Base-by-base conservation (phyloP, 1,140 invertebrate genomes). In the Anastrepha obliqua region DNA sequence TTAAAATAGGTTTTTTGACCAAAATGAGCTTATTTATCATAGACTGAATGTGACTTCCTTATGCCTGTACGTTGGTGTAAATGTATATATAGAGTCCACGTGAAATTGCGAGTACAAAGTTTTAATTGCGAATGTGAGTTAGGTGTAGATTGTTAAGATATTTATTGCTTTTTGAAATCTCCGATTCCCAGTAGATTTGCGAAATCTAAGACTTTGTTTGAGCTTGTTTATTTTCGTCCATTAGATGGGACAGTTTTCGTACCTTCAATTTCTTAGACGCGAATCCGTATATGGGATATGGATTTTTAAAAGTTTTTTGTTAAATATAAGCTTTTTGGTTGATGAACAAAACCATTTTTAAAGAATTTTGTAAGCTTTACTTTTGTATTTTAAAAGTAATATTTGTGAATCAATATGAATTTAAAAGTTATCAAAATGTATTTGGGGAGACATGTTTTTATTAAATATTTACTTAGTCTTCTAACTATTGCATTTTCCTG, bases 241-340 rank as follows among this genome's bases (percentile, higher is more conserved):
- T 42, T 39, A 6, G 1, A 11, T 0, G 29, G 9, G 29, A 39
- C 9, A 42, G 11, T 70, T 70, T 11, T 70, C 2, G 39, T 42
- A 70, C 39, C 39, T 44, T 74, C 42, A 47, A 74, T 74, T 42
- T 74, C 67, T 74, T 74, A 74, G 42, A n/a, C 39, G 39, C 67
- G 8, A 74, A 74, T 74, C 15, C 39, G 67, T 74, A 47, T 47
- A 44, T 74, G 67, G 67, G 44, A 42, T 44, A 44, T 39, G 67
- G 44, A 44, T 74, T 74, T 74, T 42, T 7, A 6, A 7, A 74
- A 74, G 67, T 74, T 74, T 74, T 47, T 74, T 74, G 67, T 74
- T 74, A 74, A 74, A 74, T 74, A 74, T 74, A 74, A 74, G 44
- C 17, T 74, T 74, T 74, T 74, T 74, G 67, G 67, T 74, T 74